A percentile compares a stretch with the other conserved stretches of the same genome.
These are phyloP conservation scores for Vimba vimba DNA, from an alignment of 2,113 vertebrate species.

Conservation along the genomic window DNA sequence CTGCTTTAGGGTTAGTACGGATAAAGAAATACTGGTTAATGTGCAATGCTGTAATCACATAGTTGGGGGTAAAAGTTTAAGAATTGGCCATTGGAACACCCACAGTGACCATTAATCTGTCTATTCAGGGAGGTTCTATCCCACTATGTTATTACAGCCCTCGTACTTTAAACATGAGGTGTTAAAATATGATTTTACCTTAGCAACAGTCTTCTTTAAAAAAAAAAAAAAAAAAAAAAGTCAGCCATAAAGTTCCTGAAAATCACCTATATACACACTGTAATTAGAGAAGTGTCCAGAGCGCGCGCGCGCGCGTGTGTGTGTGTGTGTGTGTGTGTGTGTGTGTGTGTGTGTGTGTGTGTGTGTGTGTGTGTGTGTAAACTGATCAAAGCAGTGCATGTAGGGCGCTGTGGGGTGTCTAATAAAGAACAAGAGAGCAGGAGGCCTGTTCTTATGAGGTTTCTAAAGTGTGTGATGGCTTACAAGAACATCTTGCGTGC, in stretches of 20 bases:
- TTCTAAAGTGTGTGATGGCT: constrained; percentile 98
- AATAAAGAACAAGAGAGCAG: constrained; percentile 99
- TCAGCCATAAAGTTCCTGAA: not conserved
- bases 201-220: not conserved
- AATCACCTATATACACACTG: not conserved
- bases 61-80: not conserved
- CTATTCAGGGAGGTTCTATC: not conserved
- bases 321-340: not conserved
- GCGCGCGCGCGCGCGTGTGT: not conserved
- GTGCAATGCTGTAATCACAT: not conserved
- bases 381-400: constrained; percentile 58
- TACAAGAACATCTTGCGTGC: constrained; percentile 95
- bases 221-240: not conserved
- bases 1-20: not conserved
- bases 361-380: constrained; percentile 28
- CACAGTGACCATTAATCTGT: not conserved
- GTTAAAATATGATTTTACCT: not conserved
- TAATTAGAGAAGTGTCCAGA: not conserved
- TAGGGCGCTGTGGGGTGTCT: constrained; percentile 86
- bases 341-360: constrained; percentile 19
- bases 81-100: not conserved
- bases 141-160: not conserved
- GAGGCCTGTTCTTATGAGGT: constrained; percentile 95
- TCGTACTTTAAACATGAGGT: not conserved
- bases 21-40: not conserved